Conservation (phyloP, 2,113 vertebrate species). For the Cavia aperea region DNA sequence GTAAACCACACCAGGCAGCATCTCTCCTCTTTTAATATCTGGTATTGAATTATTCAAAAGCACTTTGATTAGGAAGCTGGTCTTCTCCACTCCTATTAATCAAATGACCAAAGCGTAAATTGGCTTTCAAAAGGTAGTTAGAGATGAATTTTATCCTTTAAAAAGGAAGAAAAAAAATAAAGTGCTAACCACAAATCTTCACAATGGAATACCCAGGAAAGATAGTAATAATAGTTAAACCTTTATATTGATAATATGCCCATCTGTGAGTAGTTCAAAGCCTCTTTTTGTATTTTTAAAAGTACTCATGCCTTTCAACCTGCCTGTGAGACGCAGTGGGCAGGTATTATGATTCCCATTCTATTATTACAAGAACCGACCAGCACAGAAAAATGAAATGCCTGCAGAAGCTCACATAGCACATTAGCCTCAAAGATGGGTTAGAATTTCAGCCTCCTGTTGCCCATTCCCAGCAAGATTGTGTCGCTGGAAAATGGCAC, state of each 20-base stretch:
- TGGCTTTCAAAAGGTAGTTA: constrained; percentile 69
- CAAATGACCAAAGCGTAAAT: constrained; percentile 61
- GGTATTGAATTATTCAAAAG: constrained; percentile 63
- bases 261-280: neutral
- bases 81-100: constrained; percentile 65
- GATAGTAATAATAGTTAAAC: constrained; percentile 35
- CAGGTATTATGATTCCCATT: constrained; percentile 23
- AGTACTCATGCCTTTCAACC: neutral
- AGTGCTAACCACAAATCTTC: constrained; percentile 35
- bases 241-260: constrained; percentile 43
- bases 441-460: neutral
- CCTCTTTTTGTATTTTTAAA: constrained; percentile 38
- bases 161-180: constrained; percentile 53
- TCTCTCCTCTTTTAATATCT: constrained; percentile 43
- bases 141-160: constrained; percentile 67
- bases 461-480: neutral
- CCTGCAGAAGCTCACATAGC: neutral
- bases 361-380: constrained; percentile 17
- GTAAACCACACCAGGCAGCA: neutral
- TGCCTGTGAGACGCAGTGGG: neutral
- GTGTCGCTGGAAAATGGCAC: neutral
- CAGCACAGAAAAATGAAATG: neutral
- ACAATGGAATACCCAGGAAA: constrained; percentile 44
- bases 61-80: constrained; percentile 48
- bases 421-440: neutral